These are phyloP conservation scores for Pantherophis alleghaniensis DNA, from an alignment of 2,797 vertebrate species.

Conservation along the genomic window DNA sequence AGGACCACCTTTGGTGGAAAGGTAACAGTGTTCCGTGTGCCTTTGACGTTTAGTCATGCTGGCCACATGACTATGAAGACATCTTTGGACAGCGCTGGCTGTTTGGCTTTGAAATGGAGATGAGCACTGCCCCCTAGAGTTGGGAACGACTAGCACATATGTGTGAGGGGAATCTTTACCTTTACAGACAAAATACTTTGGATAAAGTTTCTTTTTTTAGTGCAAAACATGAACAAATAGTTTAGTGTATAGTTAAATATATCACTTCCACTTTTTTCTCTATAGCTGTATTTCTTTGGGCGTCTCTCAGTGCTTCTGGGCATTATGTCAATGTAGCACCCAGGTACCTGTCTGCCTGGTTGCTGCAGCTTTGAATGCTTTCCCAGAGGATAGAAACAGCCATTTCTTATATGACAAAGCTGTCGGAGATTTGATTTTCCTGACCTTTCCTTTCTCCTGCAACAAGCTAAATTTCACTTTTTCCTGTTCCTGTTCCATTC, in stretches of 20 bases:
- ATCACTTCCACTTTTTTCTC: neutral
- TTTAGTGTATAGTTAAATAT: neutral
- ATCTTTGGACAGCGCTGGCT: too few species aligned
- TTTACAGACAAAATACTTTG: neutral
- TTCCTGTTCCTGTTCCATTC: neutral
- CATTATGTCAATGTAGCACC: neutral
- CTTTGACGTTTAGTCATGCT: too few species aligned
- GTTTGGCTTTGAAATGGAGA: too few species aligned
- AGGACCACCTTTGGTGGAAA: too few species aligned
- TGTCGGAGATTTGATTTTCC: neutral
- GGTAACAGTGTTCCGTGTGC: too few species aligned
- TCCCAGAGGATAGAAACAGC: neutral
- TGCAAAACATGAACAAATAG: neutral
- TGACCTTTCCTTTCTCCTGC: neutral
- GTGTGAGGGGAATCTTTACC: too few species aligned
- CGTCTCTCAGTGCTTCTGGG: neutral
- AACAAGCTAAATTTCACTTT: neutral
- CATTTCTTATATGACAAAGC: neutral
- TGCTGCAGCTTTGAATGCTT: neutral
- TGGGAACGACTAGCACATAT: too few species aligned
- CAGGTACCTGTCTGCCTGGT: neutral
- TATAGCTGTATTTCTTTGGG: neutral
- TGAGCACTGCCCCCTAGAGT: too few species aligned
- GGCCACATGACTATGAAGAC: too few species aligned
- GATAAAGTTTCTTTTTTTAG: neutral